Evolutionary conservation across 2,888 invertebrate species (phyloP).

Genomic region (Hemaris fuciformis): DNA sequence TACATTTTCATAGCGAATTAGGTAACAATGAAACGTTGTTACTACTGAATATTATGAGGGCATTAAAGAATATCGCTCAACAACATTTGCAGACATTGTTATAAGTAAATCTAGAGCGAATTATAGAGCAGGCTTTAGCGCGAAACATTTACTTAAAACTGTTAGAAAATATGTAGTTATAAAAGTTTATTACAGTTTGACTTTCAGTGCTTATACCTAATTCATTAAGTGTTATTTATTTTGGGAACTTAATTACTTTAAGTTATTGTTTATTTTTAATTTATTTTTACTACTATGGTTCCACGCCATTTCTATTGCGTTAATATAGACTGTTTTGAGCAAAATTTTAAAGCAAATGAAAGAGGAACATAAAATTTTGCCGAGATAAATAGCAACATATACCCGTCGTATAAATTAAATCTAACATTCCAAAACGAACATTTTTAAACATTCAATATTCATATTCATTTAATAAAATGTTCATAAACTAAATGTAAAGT

Average conservation of each 20-base stretch:
- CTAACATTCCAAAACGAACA: no score
- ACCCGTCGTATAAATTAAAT: no score
- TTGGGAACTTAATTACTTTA: background rate
- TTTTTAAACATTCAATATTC: no score
- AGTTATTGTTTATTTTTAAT: background rate
- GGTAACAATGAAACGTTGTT: background rate
- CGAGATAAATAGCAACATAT: no score
- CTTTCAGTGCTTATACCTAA: background rate
- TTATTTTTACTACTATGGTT: no score
- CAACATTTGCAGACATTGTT: background rate
- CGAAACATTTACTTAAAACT: background rate
- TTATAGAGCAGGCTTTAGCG: background rate
- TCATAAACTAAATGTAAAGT: no score
- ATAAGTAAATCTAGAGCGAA: background rate
- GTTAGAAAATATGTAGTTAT: background rate
- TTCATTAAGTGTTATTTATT: background rate
- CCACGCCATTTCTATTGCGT: no score
- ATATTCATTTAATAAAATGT: no score
- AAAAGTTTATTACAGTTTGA: slow-evolving; percentile 1
- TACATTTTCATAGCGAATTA: background rate
- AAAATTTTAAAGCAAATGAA: no score
- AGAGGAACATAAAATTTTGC: no score
- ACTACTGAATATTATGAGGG: background rate
- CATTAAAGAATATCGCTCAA: background rate
- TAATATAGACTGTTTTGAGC: no score